A percentile compares a stretch with the other conserved stretches of the same genome.
Evolutionary conservation across 2,888 invertebrate genomes (phyloP).

Genomic region (Cantharis rufa): DNA sequence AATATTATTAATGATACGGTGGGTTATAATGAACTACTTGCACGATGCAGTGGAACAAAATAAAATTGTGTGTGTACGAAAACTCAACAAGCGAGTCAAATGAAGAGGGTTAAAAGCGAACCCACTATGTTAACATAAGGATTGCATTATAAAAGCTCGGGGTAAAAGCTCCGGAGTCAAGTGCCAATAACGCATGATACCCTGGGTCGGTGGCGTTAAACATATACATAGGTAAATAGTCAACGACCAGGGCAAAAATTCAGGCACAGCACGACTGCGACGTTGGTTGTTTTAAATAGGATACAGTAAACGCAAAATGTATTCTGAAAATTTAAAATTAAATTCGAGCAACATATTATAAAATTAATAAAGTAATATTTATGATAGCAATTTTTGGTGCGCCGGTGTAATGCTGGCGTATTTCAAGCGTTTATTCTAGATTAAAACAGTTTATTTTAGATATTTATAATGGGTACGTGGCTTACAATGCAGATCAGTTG

Average conservation of each 20-base stretch:
- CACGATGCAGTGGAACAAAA: conserved; percentile 17
- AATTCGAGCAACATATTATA: conserved; percentile 54
- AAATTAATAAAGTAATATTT: conserved; percentile 59
- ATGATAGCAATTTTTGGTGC: conserved; percentile 57
- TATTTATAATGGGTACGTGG: conserved; percentile 56
- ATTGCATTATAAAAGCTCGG: conserved; percentile 38
- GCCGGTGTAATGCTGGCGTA: conserved; percentile 50
- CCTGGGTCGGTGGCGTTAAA: conserved; percentile 20
- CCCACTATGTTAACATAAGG: conserved; percentile 32
- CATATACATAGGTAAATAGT: conserved; percentile 24
- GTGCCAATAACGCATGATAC: conserved; percentile 40
- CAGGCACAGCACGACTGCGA: conserved; percentile 11
- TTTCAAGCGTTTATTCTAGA: conserved; percentile 57
- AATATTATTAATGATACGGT: too few relatives aligned
- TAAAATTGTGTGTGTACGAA: conserved; percentile 5
- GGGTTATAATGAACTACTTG: conserved; percentile 29
- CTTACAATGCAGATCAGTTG: conserved; percentile 58
- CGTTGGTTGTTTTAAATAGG: conserved; percentile 8
- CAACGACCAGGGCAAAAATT: conserved; percentile 12
- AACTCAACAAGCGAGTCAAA: neutral
- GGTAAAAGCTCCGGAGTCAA: conserved; percentile 37
- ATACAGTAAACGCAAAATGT: conserved; percentile 27
- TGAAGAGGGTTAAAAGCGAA: conserved; percentile 17
- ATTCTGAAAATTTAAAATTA: conserved; percentile 47
- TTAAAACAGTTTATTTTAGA: conserved; percentile 60